These are phyloP conservation scores for Ascaphus truei DNA, from an alignment of 2,113 vertebrate genomes.

Conservation along the genomic window DNA sequence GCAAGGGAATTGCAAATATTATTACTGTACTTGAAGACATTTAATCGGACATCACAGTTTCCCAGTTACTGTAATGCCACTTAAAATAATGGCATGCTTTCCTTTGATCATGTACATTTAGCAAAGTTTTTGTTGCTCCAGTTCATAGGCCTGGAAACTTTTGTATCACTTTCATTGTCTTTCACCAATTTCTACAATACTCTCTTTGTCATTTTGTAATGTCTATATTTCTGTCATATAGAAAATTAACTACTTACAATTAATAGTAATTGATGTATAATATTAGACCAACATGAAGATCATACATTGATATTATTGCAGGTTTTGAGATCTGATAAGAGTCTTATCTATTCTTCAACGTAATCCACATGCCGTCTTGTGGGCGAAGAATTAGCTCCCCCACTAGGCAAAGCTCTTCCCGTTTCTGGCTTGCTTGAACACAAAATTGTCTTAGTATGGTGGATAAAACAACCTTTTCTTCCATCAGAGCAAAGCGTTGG, in stretches of 20 bases:
- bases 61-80: too few relatives aligned
- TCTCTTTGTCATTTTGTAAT: too few relatives aligned
- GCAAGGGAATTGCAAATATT: too few relatives aligned
- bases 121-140: too few relatives aligned
- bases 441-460: constrained; percentile 74
- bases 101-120: too few relatives aligned
- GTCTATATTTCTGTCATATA: background rate
- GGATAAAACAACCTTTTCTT: constrained; percentile 84
- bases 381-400: constrained; percentile 88
- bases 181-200: too few relatives aligned
- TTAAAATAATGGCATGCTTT: too few relatives aligned
- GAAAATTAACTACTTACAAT: constrained; percentile 12
- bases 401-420: constrained; percentile 67
- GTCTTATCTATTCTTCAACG: constrained; percentile 66
- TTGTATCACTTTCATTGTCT: too few relatives aligned
- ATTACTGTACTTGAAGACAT: too few relatives aligned
- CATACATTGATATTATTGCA: background rate
- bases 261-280: background rate
- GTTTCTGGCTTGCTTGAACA: constrained; percentile 73
- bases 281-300: background rate
- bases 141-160: too few relatives aligned
- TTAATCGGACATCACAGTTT: too few relatives aligned
- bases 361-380: constrained; percentile 77
- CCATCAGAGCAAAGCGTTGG: constrained; percentile 87
- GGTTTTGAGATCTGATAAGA: background rate